Evolutionary conservation across 2,888 invertebrate genomes (phyloP), one percentile per base, ranked within the genome.

Genomic region (Aphodius sticticus): DNA sequence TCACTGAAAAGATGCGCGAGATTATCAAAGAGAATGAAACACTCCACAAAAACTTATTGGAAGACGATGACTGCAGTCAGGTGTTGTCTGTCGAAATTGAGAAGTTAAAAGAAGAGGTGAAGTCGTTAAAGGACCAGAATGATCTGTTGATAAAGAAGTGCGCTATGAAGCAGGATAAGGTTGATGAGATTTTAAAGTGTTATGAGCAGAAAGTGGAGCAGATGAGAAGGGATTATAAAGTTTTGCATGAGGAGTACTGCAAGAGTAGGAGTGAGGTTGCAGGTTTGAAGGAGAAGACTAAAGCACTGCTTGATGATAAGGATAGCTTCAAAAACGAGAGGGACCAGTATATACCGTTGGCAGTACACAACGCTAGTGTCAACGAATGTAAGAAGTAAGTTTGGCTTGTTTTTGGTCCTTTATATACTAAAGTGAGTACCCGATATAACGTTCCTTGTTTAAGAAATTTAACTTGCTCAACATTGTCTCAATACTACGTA

Each of bases 141-240:
- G 89, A 89, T 82, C 82, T 87, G 35, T 85, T 94, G 82, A 88
- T 90, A 9, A 94, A 94, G 83, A 93, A 95, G 84, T 92, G 93
- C 0, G 92, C 93, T 79, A 88, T 94, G 77, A 93, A 94, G 16
- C 95, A 95, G 86, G 92, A 93, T 77, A 95, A 95, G 84, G 88
- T 95, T 78, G 93, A 94, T 78, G 95, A 95, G 85, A 92, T 95
- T 15, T 92, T 95, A 86, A 93, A 93, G 75, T 90, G 93, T 82
- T 96, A 95, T 87, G 95, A 95, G 85, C 92, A 93, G 85, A 95
- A 95, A 89, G 92, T 94, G 84, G 91, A 93, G 75, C 91, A 92
- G 7, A 91, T 94, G 91, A 91, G 92, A 85, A 89, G 93, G 0
- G 94, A 94, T 86, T 93, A 93, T 84, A 92, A 92, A 80, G 92